These are phyloP conservation scores for Paralvinella palmiformis DNA, from an alignment of 1,140 invertebrate species.

Conservation along the genomic window DNA sequence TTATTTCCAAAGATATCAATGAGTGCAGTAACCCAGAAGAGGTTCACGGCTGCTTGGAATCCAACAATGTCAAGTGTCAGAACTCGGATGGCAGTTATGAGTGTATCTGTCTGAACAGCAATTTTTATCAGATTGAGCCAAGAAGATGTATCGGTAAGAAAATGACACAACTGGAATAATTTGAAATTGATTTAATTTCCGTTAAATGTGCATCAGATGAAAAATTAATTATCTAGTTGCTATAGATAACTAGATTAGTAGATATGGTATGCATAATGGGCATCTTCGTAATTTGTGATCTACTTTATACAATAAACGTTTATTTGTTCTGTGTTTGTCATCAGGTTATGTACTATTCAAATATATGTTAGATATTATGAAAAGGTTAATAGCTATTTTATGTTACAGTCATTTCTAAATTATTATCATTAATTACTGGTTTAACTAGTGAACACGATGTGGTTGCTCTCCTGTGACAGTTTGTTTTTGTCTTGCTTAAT, in stretches of 20 bases:
- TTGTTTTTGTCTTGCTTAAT: not conserved
- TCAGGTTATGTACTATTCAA: too few species aligned
- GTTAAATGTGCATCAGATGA: not conserved
- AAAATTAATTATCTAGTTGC: not conserved
- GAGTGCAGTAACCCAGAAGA: not conserved
- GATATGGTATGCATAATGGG: not conserved
- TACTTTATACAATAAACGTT: not conserved
- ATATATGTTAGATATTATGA: too few species aligned
- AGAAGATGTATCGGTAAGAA: constrained; percentile 6
- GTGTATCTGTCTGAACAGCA: not conserved
- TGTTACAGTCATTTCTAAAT: not conserved
- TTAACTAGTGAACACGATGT: not conserved
- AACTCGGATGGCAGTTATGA: not conserved
- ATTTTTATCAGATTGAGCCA: not conserved
- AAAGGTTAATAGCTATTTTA: not conserved
- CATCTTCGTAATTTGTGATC: not conserved
- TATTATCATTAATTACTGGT: not conserved
- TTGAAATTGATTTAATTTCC: not conserved
- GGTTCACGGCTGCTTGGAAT: not conserved
- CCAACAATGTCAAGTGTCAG: constrained; percentile 4
- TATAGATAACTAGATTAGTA: not conserved
- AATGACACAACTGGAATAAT: not conserved
- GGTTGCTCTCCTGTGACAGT: not conserved
- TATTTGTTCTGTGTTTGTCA: not conserved
- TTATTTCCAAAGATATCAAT: constrained; percentile 3